Conservation (phyloP, 2,797 vertebrate species). For the Accipiter minullus region DNA sequence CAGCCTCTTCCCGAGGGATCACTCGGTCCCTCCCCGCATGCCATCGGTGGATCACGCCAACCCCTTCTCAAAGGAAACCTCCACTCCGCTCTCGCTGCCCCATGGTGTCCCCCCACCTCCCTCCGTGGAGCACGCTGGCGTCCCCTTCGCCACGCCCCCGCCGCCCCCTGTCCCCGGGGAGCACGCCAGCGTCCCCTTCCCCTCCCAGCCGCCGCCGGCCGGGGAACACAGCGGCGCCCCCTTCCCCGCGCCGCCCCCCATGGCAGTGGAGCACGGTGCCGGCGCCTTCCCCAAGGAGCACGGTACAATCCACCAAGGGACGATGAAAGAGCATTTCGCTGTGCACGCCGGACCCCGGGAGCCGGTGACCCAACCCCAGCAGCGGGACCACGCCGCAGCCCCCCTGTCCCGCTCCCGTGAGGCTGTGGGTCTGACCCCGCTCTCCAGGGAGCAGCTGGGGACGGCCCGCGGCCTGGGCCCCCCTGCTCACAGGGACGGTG, state of each 20-base stretch:
- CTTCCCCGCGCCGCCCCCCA: constrained; percentile 62
- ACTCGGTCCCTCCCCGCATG: constrained; percentile 70
- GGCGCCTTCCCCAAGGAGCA: constrained; percentile 76
- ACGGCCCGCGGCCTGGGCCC: constrained; percentile 60
- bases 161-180: not conserved
- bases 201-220: constrained; percentile 62
- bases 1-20: constrained; percentile 72
- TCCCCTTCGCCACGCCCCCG: constrained; percentile 70
- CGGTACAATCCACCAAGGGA: constrained; percentile 79
- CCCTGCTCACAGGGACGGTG: constrained; percentile 76
- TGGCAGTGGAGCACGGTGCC: constrained; percentile 59
- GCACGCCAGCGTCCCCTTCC: constrained; percentile 57
- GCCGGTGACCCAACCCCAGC: constrained; percentile 67
- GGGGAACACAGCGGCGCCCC: constrained; percentile 74
- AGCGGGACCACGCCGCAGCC: constrained; percentile 74
- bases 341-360: constrained; percentile 80
- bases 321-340: constrained; percentile 85
- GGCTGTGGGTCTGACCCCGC: constrained; percentile 56
- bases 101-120: constrained; percentile 73
- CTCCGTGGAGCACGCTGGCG: constrained; percentile 72
- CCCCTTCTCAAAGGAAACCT: constrained; percentile 72
- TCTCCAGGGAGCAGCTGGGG: constrained; percentile 72
- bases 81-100: constrained; percentile 75
- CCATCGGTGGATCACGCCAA: constrained; percentile 71
- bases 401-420: constrained; percentile 81